Base-by-base conservation (phyloP, 1,140 invertebrate genomes). In the Hirudo medicinalis region DNA sequence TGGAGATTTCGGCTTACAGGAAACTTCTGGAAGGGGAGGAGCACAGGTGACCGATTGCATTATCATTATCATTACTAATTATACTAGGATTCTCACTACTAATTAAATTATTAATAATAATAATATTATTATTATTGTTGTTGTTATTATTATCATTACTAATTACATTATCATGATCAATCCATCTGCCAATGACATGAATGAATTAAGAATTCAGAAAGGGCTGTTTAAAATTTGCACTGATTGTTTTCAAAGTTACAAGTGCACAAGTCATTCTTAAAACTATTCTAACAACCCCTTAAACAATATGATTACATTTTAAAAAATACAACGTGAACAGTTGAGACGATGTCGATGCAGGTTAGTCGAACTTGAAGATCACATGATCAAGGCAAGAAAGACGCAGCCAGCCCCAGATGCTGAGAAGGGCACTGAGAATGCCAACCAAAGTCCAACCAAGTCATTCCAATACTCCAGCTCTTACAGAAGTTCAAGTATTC, bases 1-100 rank as follows among this genome's bases (percentile, higher is more conserved):
- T 75, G n/a, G 74, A 75, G 66, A 75, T 75, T 67, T 67, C 68
- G 22, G 74, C 74, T 72, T 75, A 75, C 72, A 54, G 74, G 49
- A 75, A 75, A 40, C 69, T 75, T 43, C 54, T 75, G 13, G 74
- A 75, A 63, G 72, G 74, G 29, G 74, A 75, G 54, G 74, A 75
- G 54, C 67, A 72, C 67, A 72, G 71, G 73, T 74, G 11, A 22
- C 36, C 13, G 9, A n/a, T 68, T 2, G 19, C 11, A n/a, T 63
- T 25, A 63, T 63, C 11, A 63, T 63, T 63, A 63, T 63, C 20
- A n/a, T 63, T 32, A 22, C 20, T 0, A 5, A n/a, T 63, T 32
- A n/a, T 63, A n/a, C 9, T 25, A 57, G n/a, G n/a, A n/a, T n/a
- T n/a, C n/a, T n/a, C n/a, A n/a, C n/a, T n/a, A n/a, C n/a, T n/a